Conservation (phyloP, 2,113 vertebrate genomes). For the Lophotis ruficrista region DNA sequence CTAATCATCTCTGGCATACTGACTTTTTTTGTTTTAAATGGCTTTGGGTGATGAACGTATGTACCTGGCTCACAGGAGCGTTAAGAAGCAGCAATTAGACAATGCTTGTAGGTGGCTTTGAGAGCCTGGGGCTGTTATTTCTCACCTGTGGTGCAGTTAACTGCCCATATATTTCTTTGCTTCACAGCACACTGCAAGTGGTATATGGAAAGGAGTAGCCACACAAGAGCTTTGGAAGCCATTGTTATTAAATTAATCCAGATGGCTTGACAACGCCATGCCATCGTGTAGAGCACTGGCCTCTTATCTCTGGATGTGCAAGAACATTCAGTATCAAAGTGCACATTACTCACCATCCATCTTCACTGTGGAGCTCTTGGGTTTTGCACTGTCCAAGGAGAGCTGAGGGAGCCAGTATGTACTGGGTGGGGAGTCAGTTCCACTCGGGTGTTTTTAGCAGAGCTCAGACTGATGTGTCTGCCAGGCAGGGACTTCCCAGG, state of each 20-base stretch:
- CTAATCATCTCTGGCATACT: background rate
- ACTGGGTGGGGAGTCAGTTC: rapidly evolving
- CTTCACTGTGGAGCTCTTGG: background rate
- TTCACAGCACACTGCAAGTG: background rate
- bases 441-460: background rate
- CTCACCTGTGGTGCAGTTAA: background rate
- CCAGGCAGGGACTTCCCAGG: background rate
- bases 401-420: background rate
- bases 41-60: background rate
- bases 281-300: background rate
- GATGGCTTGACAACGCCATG: background rate
- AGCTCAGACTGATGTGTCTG: background rate
- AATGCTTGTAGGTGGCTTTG: background rate
- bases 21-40: background rate
- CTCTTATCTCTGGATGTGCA: background rate
- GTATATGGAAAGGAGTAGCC: background rate
- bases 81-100: constrained; percentile 30
- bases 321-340: background rate
- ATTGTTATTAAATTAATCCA: background rate
- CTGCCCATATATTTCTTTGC: background rate
- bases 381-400: background rate
- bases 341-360: background rate
- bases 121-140: background rate
- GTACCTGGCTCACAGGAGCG: background rate
- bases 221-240: background rate